phyloP scores from a whole-genome alignment of 53 echinoderm and acorn worm genomes.

The Henricia sp. region DNA sequence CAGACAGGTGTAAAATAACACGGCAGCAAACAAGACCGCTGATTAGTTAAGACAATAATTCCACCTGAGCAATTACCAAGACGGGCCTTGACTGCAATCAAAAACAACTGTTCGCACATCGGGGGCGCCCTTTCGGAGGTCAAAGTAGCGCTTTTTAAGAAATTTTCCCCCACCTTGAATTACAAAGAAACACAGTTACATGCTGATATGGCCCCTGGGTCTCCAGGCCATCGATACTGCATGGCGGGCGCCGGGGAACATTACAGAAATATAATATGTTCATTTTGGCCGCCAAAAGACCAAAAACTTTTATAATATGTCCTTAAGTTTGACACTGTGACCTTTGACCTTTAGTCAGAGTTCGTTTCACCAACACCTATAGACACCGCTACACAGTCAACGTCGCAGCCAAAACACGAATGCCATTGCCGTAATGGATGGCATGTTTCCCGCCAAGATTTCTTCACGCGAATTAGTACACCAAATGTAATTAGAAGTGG shows the following conservation, averaged over 20 bases:
- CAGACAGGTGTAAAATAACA: slow-evolving; percentile 4
- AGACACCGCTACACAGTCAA: slow-evolving; percentile 14
- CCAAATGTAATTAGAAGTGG: background rate
- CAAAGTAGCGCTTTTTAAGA: slow-evolving; percentile 11
- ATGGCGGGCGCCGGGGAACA: slow-evolving; percentile 13
- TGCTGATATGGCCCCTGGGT: slow-evolving; percentile 6
- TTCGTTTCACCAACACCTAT: too few species aligned
- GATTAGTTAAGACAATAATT: slow-evolving; percentile 30
- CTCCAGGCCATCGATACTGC: too few species aligned
- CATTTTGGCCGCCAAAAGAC: background rate
- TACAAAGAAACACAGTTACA: slow-evolving; percentile 43
- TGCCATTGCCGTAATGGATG: slow-evolving; percentile 19
- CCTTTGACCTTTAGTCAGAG: background rate
- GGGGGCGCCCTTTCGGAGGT: slow-evolving; percentile 31
- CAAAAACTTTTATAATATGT: too few species aligned
- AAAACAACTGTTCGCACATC: slow-evolving; percentile 38
- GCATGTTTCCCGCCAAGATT: slow-evolving; percentile 8
- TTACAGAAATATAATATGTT: slow-evolving; percentile 10
- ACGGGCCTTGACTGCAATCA: slow-evolving; percentile 42
- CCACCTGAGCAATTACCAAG: slow-evolving; percentile 26
- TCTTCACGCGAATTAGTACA: background rate
- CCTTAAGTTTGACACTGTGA: background rate
- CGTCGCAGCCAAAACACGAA: slow-evolving; percentile 38
- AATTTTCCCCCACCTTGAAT: slow-evolving; percentile 34
- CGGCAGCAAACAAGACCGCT: slow-evolving; percentile 11